These are phyloP conservation scores for Phalacrocorax carbo DNA, from an alignment of 2,113 vertebrate species.

Conservation along the genomic window DNA sequence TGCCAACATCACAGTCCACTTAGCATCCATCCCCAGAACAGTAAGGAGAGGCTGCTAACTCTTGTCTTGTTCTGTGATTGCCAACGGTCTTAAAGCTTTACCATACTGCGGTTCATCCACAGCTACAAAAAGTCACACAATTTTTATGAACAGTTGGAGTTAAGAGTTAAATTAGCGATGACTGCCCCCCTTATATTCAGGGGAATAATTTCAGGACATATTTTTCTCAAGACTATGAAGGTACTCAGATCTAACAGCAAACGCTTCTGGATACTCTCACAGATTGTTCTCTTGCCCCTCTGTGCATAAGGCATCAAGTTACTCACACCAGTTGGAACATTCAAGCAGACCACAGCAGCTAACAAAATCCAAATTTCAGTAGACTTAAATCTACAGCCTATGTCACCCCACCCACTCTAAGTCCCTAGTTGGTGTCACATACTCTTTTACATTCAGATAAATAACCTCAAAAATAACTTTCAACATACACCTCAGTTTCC, in stretches of 20 bases:
- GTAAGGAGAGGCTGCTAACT: background rate
- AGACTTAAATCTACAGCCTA: background rate
- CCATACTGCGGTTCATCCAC: background rate
- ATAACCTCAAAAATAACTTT: constrained; percentile 63
- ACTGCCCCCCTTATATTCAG: background rate
- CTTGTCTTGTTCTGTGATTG: background rate
- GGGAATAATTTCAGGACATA: background rate
- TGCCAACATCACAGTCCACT: background rate
- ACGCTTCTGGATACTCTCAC: background rate
- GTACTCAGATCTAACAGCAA: background rate
- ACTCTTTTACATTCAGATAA: constrained; percentile 46
- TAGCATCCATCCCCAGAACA: background rate
- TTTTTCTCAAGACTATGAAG: background rate
- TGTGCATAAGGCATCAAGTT: background rate
- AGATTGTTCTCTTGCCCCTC: background rate
- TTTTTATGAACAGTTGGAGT: background rate
- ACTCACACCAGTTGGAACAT: background rate
- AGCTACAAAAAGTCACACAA: background rate
- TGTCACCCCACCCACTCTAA: background rate
- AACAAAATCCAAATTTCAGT: constrained; percentile 35
- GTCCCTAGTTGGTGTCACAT: constrained; percentile 26
- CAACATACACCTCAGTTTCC: constrained; percentile 29
- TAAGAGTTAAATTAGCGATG: background rate
- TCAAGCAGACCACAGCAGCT: background rate
- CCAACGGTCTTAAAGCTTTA: background rate